phyloP scores from a whole-genome alignment of 2,113 vertebrate species.

The Colossoma macropomum region DNA sequence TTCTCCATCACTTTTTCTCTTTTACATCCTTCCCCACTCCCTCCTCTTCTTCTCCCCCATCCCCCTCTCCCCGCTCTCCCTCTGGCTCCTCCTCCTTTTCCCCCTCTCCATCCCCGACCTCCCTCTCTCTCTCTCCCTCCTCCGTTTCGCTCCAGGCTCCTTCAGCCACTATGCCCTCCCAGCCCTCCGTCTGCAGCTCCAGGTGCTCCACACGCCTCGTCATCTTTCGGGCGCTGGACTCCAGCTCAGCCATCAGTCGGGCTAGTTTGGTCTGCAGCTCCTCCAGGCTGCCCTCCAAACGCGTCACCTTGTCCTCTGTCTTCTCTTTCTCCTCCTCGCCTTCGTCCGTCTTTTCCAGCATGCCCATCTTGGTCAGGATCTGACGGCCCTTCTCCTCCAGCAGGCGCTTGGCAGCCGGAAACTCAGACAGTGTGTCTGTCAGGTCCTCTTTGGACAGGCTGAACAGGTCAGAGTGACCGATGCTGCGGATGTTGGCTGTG shows the following conservation, averaged over 20 bases:
- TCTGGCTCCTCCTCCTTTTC: slow-evolving; percentile 34
- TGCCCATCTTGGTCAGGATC: slow-evolving; percentile 89
- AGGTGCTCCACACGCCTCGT: slow-evolving; percentile 79
- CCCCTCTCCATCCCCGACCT: slow-evolving; percentile 54
- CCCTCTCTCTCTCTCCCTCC: background rate
- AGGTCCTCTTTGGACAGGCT: slow-evolving; percentile 92
- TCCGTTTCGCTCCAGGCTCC: background rate
- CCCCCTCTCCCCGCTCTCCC: slow-evolving; percentile 46
- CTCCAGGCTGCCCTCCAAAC: slow-evolving; percentile 79
- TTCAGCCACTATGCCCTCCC: slow-evolving; percentile 51
- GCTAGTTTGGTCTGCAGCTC: slow-evolving; percentile 85
- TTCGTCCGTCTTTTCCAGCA: slow-evolving; percentile 73
- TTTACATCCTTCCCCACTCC: slow-evolving; percentile 26
- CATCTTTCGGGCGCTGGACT: slow-evolving; percentile 81
- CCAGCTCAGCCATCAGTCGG: slow-evolving; percentile 86
- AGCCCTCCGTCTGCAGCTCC: slow-evolving; percentile 74
- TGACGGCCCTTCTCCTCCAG: slow-evolving; percentile 91
- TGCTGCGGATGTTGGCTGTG: slow-evolving; percentile 92
- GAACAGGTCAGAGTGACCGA: slow-evolving; percentile 92
- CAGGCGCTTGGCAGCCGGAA: slow-evolving; percentile 82
- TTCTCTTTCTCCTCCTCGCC: slow-evolving; percentile 67
- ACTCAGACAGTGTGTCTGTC: slow-evolving; percentile 84
- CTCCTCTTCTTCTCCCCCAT: slow-evolving; percentile 50
- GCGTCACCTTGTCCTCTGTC: slow-evolving; percentile 66
- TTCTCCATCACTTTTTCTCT: slow-evolving; percentile 37